These are phyloP conservation scores for Allolobophora icterica DNA, from an alignment of 2,888 invertebrate genomes.

Conservation along the genomic window DNA sequence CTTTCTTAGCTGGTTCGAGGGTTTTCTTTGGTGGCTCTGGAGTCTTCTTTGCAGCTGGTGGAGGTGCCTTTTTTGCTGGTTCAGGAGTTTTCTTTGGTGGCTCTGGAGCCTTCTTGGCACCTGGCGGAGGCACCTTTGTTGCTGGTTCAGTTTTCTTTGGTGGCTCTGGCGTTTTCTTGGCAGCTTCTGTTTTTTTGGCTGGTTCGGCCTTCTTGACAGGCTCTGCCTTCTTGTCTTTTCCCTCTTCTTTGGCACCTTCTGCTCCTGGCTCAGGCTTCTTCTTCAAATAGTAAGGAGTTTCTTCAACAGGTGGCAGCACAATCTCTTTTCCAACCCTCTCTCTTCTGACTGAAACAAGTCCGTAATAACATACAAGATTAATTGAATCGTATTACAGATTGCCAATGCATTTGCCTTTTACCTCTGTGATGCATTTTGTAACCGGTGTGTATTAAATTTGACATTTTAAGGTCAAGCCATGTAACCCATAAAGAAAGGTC, in stretches of 20 bases:
- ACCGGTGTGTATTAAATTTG: background rate
- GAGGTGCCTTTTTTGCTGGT: constrained; percentile 12
- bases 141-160: background rate
- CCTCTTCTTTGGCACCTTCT: constrained; percentile 29
- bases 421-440: background rate
- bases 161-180: background rate
- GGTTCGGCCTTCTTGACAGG: constrained; percentile 14
- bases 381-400: background rate
- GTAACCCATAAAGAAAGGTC: background rate
- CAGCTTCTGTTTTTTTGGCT: background rate
- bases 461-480: background rate
- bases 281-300: constrained; percentile 37
- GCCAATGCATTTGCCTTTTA: background rate
- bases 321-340: constrained; percentile 36
- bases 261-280: constrained; percentile 30
- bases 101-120: background rate
- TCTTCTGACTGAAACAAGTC: constrained; percentile 36
- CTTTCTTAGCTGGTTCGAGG: background rate
- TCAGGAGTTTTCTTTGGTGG: constrained; percentile 2
- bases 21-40: background rate
- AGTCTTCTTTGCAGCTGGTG: background rate
- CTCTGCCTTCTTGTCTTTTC: constrained; percentile 24
- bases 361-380: background rate
- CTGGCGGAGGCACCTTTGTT: background rate
- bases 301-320: constrained; percentile 34